phyloP scores from a whole-genome alignment of 2,113 vertebrate species.

The Xyrauchen texanus region DNA sequence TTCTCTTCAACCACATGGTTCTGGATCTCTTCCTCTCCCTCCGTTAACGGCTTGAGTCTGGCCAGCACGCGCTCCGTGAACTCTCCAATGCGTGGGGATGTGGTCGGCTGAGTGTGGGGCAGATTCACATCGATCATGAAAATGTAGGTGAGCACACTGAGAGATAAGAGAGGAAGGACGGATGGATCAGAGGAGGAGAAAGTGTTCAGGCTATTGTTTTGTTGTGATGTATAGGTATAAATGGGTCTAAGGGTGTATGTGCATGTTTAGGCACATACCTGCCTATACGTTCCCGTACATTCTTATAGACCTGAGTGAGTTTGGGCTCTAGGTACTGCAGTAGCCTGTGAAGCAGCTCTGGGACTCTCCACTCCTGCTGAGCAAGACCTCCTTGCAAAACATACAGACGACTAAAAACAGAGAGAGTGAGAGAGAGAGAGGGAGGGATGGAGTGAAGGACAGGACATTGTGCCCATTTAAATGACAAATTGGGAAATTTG shows the following conservation, averaged over 20 bases:
- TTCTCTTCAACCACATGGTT: constrained; percentile 96
- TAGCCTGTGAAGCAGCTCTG: constrained; percentile 88
- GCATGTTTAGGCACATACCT: constrained; percentile 72
- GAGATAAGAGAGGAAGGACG: constrained; percentile 41
- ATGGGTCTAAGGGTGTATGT: constrained; percentile 9
- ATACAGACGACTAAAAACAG: constrained; percentile 82
- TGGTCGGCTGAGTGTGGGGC: constrained; percentile 86
- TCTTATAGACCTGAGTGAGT: constrained; percentile 97
- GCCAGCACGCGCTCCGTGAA: constrained; percentile 87
- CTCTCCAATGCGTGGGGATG: constrained; percentile 88
- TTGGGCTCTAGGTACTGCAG: constrained; percentile 93
- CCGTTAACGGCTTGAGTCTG: constrained; percentile 87
- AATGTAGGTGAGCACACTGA: constrained; percentile 94
- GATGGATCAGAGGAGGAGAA: not conserved
- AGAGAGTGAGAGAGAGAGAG: constrained; percentile 9
- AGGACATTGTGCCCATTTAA: no score
- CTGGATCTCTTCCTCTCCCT: constrained; percentile 95
- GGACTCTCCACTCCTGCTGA: constrained; percentile 95
- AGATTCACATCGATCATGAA: constrained; percentile 97
- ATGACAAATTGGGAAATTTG: no score
- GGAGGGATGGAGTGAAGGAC: no score
- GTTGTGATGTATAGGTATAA: no score
- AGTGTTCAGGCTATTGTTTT: no score
- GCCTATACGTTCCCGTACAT: constrained; percentile 92
- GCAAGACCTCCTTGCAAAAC: constrained; percentile 94